These are phyloP conservation scores for Erebia palarica DNA, from an alignment of 2,888 invertebrate genomes.

Conservation along the genomic window DNA sequence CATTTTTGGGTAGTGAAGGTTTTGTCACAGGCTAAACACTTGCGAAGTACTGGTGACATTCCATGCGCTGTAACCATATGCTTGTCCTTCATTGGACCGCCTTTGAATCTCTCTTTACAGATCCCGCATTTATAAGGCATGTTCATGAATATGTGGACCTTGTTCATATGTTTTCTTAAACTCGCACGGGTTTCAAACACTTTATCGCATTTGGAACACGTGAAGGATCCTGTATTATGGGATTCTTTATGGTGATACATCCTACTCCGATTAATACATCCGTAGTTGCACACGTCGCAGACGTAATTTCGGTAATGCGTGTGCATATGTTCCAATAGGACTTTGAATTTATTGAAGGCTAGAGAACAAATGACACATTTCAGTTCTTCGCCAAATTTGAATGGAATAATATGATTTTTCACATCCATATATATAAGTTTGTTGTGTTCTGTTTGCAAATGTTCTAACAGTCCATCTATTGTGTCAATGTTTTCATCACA, in stretches of 20 bases:
- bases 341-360: conserved; percentile 43
- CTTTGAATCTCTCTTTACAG: conserved; percentile 52
- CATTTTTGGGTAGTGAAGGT: conserved; percentile 40
- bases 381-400: conserved; percentile 46
- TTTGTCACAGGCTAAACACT: conserved; percentile 46
- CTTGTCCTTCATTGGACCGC: conserved; percentile 39
- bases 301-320: conserved; percentile 53
- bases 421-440: background rate
- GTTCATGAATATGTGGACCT: conserved; percentile 14
- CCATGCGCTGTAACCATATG: conserved; percentile 46
- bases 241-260: conserved; percentile 39
- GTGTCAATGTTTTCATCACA: background rate
- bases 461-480: background rate
- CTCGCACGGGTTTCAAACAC: conserved; percentile 53
- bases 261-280: conserved; percentile 49
- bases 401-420: conserved; percentile 42
- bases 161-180: conserved; percentile 54
- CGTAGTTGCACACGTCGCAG: conserved; percentile 50
- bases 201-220: conserved; percentile 62
- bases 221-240: conserved; percentile 46
- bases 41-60: conserved; percentile 28
- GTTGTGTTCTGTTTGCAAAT: conserved; percentile 2
- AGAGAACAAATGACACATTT: conserved; percentile 42
- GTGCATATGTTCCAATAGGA: conserved; percentile 53
- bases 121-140: conserved; percentile 50